phyloP scores from a whole-genome alignment of 2,888 invertebrate genomes.

The Actias luna region DNA sequence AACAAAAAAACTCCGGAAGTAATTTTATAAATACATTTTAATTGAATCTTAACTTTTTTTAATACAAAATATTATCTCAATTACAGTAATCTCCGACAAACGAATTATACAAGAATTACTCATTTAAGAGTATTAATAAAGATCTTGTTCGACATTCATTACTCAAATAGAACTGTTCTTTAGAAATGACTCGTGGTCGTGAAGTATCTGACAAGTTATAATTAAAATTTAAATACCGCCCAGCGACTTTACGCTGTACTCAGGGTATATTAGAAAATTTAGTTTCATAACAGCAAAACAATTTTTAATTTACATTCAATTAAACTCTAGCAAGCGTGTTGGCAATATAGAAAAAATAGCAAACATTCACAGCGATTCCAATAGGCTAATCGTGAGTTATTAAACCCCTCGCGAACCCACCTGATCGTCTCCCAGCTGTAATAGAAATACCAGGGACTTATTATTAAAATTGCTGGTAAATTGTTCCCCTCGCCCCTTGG shows the following conservation, averaged over 20 bases:
- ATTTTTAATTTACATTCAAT: constrained; percentile 65
- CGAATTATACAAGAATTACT: too few species aligned
- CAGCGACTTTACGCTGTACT: background rate
- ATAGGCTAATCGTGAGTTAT: constrained; percentile 81
- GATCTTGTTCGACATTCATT: too few species aligned
- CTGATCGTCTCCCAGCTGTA: constrained; percentile 79
- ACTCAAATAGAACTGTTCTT: background rate
- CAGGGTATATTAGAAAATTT: constrained; percentile 7
- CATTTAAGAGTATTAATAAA: too few species aligned
- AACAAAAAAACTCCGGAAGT: too few species aligned
- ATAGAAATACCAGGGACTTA: constrained; percentile 82
- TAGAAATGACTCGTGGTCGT: background rate
- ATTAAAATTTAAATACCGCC: constrained; percentile 2
- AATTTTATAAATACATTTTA: too few species aligned
- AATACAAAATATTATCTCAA: too few species aligned
- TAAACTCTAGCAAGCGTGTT: constrained; percentile 36
- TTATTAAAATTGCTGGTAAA: constrained; percentile 83
- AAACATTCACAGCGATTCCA: constrained; percentile 80
- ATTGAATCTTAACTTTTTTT: too few species aligned
- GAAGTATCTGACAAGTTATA: background rate
- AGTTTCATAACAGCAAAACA: constrained; percentile 49
- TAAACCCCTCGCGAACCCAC: constrained; percentile 76
- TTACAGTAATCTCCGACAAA: too few species aligned
- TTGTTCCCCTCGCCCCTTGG: constrained; percentile 75
- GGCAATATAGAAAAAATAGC: constrained; percentile 78